Conservation (phyloP, 2,113 vertebrate species). For the Blennius ocellaris region DNA sequence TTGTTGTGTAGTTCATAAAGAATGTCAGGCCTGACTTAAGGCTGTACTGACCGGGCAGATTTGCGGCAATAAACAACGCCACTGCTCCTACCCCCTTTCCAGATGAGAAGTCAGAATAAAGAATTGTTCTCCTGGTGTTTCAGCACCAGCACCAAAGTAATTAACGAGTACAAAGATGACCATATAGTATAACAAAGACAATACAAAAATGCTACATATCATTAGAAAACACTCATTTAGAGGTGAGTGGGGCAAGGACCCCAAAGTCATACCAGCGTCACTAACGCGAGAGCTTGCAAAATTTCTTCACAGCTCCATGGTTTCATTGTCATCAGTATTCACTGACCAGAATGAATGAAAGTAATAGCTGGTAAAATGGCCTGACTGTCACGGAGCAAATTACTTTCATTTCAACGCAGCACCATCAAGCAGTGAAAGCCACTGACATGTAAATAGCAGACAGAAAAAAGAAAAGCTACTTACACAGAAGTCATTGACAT, state of each 20-base stretch:
- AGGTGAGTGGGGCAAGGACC: constrained; percentile 29
- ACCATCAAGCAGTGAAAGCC: constrained; percentile 67
- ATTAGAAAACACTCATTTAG: constrained; percentile 24
- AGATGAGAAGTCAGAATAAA: constrained; percentile 25
- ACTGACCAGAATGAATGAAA: constrained; percentile 78
- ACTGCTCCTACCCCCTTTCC: neutral
- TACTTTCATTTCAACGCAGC: constrained; percentile 69
- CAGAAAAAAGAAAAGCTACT: constrained; percentile 57
- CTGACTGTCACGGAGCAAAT: constrained; percentile 76
- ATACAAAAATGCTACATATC: constrained; percentile 1
- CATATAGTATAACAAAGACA: constrained; percentile 19
- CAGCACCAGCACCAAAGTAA: neutral
- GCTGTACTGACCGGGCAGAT: constrained; percentile 42
- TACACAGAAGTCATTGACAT: constrained; percentile 74
- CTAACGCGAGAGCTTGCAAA: constrained; percentile 58
- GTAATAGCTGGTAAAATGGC: constrained; percentile 80
- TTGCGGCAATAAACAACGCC: constrained; percentile 45
- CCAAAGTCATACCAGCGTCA: constrained; percentile 52
- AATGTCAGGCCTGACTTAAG: constrained; percentile 48
- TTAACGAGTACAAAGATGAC: constrained; percentile 10
- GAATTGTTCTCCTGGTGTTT: constrained; percentile 13
- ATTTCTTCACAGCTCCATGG: constrained; percentile 73
- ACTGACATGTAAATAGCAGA: constrained; percentile 76
- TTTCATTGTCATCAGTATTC: constrained; percentile 76
- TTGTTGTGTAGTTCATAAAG: constrained; percentile 49